Conservation (phyloP, 2,888 invertebrate genomes). For the Caenorhabditis sp. region DNA sequence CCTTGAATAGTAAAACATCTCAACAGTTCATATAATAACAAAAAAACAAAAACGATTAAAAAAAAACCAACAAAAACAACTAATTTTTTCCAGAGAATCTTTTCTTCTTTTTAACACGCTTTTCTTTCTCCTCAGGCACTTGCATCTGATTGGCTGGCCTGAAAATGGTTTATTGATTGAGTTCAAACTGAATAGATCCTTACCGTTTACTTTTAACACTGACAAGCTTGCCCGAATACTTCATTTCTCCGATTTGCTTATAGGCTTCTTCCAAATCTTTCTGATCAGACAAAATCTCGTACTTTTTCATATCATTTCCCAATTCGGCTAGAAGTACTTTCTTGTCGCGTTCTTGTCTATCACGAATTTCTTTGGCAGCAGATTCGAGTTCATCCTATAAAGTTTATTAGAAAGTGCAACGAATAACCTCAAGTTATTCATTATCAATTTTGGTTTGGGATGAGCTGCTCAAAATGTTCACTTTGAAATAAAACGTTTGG, state of each 20-base stretch:
- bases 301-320: conserved; percentile 46
- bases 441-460: too few relatives aligned
- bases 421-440: background rate
- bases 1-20: background rate
- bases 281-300: conserved; percentile 52
- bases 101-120: conserved; percentile 25
- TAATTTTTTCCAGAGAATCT: conserved; percentile 13
- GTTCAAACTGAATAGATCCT: too few relatives aligned
- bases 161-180: background rate
- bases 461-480: too few relatives aligned
- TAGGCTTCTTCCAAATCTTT: conserved; percentile 49
- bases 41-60: conserved; percentile 3
- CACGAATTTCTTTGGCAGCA: conserved; percentile 60
- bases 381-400: conserved; percentile 37
- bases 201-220: conserved; percentile 55
- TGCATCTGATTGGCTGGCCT: conserved; percentile 27
- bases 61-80: conserved; percentile 8
- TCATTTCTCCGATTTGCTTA: conserved; percentile 25
- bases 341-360: conserved; percentile 57
- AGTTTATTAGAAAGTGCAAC: too few relatives aligned
- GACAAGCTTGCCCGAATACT: conserved; percentile 41
- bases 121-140: conserved; percentile 26
- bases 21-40: conserved; percentile 4
- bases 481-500: too few relatives aligned
- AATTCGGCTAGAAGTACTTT: conserved; percentile 54